These are phyloP conservation scores for Drosophila ananassae DNA, from an alignment of 1,140 invertebrate genomes.

Conservation along the genomic window DNA sequence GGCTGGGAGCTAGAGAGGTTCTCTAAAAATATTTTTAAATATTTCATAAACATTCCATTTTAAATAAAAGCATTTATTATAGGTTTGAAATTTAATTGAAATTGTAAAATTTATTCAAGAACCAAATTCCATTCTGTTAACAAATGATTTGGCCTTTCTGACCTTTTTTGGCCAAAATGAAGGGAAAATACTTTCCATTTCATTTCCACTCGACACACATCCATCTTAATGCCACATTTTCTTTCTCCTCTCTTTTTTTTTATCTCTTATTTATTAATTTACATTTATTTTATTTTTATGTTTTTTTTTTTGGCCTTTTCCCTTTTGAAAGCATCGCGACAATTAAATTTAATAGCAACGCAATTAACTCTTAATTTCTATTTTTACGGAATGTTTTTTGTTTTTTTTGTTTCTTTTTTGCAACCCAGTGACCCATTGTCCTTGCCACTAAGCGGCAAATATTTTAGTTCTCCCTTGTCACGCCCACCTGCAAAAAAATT, in stretches of 20 bases:
- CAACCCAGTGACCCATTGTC: slow-evolving; percentile 60
- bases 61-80: too few species aligned
- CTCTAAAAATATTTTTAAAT: too few species aligned
- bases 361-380: slow-evolving; percentile 82
- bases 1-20: not conserved
- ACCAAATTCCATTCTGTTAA: slow-evolving; percentile 7
- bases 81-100: not conserved
- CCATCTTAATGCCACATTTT: slow-evolving; percentile 31
- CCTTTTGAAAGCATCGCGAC: slow-evolving; percentile 58
- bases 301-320: slow-evolving; percentile 6
- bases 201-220: slow-evolving; percentile 42
- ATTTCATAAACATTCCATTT: too few species aligned
- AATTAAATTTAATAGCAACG: slow-evolving; percentile 80
- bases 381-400: slow-evolving; percentile 52
- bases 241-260: slow-evolving; percentile 11
- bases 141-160: slow-evolving; percentile 37
- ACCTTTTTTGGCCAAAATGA: slow-evolving; percentile 14
- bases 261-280: slow-evolving; percentile 10
- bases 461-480: slow-evolving; percentile 28
- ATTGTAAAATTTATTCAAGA: not conserved
- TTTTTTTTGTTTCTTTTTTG: slow-evolving; percentile 8
- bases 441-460: slow-evolving; percentile 41
- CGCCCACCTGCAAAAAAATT: slow-evolving; percentile 7
- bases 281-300: not conserved
- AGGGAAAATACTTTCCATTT: slow-evolving; percentile 45